Evolutionary conservation across 2,113 vertebrate genomes (phyloP), one percentile per base, ranked within the genome.

Genomic region (Apus apus): DNA sequence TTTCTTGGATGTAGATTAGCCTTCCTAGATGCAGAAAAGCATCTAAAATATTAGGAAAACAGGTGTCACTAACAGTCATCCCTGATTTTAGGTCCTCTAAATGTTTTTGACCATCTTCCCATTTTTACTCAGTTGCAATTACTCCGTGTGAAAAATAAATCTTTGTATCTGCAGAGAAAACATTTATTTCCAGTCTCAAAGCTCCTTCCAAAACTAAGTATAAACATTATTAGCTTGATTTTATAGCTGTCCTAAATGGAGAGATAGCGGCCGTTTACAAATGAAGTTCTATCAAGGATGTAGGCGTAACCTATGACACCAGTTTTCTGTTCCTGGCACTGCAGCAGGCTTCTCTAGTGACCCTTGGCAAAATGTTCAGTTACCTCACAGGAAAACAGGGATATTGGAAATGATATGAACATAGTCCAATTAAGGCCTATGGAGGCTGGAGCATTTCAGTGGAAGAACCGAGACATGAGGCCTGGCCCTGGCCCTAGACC

Each of bases 151-250:
- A 77, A 96, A 93, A 94, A 95, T 50, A 92, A 93, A 85, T 93
- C 85, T 95, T 85, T 3, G 1, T 13, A 57, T 94, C 93, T 96
- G 87, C 93, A 80, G 82, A 81, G 60, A 53, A 93, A 94, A 88
- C 90, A 88, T 81, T 90, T 91, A 74, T 83, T 96, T 88, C 79
- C 38, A 86, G 60, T 58, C 66, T 60, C 51, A 67, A 93, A 96
- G 60, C 65, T 92, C n/a, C 38, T 90, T 95, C 68, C 90, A 93
- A 86, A 96, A 86, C 50, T 45, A 80, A 94, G 57, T 34, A 93
- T 67, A 84, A 95, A 94, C n/a, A 89, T 90, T 81, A 92, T 90
- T 88, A 90, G 68, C 72, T 82, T 84, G 68, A 90, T 90, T 94
- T 94, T 81, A 81, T 73, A 94, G 88, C 62, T 92, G 57, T 81